Evolutionary conservation across 2,888 invertebrate genomes (phyloP).

Genomic region (Cremastinae sp.): DNA sequence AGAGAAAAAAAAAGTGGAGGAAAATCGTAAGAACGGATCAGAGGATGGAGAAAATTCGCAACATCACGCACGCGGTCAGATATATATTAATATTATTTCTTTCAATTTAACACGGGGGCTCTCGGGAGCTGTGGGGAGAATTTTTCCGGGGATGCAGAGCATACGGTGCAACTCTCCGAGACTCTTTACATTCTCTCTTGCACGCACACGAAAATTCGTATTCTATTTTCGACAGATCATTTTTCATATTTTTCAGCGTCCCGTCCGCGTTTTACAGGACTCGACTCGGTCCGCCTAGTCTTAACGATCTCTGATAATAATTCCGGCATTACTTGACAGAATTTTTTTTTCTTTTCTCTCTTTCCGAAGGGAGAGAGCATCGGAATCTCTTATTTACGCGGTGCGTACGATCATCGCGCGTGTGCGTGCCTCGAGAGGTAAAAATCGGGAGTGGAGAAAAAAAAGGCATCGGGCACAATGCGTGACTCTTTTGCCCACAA

Average conservation of each 20-base stretch:
- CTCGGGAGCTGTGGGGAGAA: conserved; percentile 58
- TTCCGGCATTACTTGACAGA: conserved; percentile 77
- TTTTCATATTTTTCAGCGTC: conserved; percentile 81
- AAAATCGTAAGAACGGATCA: conserved; percentile 21
- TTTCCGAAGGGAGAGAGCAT: conserved; percentile 37
- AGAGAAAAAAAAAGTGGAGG: conserved; percentile 12
- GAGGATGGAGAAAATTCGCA: conserved; percentile 60
- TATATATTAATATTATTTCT: conserved; percentile 56
- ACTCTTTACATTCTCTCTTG: conserved; percentile 14
- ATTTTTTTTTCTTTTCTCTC: conserved; percentile 61
- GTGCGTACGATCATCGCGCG: not conserved
- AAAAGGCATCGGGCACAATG: conserved; percentile 40
- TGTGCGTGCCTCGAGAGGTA: conserved; percentile 9
- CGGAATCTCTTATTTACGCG: conserved; percentile 41
- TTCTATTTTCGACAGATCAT: conserved; percentile 78
- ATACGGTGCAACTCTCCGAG: conserved; percentile 39
- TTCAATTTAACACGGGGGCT: conserved; percentile 67
- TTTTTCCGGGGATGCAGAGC: conserved; percentile 48
- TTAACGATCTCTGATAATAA: conserved; percentile 69
- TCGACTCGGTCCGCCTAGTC: conserved; percentile 57
- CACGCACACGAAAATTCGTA: conserved; percentile 65
- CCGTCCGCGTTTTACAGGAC: conserved; percentile 58
- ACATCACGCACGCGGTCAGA: conserved; percentile 60
- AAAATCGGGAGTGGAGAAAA: conserved; percentile 2
- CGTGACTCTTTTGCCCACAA: conserved; percentile 48